Conservation (phyloP, 37 sponge, comb jelly and placozoan species). For the Halichondria panicea region DNA sequence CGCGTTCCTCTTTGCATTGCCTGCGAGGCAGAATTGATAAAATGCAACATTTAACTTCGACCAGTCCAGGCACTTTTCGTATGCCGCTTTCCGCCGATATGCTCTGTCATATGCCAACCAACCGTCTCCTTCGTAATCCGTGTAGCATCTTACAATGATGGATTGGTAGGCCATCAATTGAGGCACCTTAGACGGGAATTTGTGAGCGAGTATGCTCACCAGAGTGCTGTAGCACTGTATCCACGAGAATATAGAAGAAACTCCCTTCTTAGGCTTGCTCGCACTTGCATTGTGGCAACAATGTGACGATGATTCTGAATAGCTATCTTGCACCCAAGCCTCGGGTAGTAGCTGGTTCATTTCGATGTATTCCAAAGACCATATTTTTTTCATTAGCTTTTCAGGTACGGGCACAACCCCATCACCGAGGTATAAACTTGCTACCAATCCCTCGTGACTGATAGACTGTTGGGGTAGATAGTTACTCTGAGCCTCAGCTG, state of each 20-base stretch:
- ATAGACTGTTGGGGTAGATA: too few species aligned
- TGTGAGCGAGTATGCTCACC: not conserved
- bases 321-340: not conserved
- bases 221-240: conserved; percentile 7
- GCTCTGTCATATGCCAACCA: not conserved
- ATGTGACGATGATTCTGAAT: not conserved
- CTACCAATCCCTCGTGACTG: too few species aligned
- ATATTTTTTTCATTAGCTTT: not conserved
- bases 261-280: too few species aligned
- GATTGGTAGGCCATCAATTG: not conserved
- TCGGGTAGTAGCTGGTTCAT: conserved; percentile 3
- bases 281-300: not conserved
- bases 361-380: not conserved
- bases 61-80: not conserved
- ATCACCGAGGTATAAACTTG: too few species aligned
- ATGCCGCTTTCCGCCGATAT: not conserved
- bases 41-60: not conserved
- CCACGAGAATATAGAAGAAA: not conserved
- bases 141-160: not conserved
- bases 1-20: not conserved
- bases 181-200: not conserved
- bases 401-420: not conserved
- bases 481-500: too few species aligned
- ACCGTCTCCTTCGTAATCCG: not conserved
- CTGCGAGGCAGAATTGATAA: conserved; percentile 2